phyloP scores from a whole-genome alignment of 2,113 vertebrate genomes.

The Spea bombifrons region DNA sequence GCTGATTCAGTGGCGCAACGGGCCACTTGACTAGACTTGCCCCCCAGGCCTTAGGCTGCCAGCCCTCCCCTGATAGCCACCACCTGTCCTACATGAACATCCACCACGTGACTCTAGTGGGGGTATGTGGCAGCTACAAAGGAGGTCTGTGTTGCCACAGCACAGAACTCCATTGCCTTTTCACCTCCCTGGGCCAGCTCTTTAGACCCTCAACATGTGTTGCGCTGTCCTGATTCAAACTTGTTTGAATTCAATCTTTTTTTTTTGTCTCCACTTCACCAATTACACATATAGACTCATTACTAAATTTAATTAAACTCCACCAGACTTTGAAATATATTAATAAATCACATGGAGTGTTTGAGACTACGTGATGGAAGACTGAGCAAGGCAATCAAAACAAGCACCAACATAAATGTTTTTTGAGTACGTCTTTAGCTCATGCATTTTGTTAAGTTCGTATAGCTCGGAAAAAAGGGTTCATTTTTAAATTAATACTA shows the following conservation, averaged over 20 bases:
- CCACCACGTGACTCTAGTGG: too few species aligned
- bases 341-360: background rate
- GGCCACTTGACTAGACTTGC: too few species aligned
- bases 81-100: too few species aligned
- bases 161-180: too few species aligned
- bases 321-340: constrained; percentile 34
- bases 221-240: background rate
- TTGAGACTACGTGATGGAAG: constrained; percentile 27
- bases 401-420: constrained; percentile 42
- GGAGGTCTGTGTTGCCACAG: too few species aligned
- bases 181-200: too few species aligned
- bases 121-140: too few species aligned
- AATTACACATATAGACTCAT: constrained; percentile 12
- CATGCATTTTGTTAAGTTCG: constrained; percentile 10
- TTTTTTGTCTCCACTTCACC: constrained; percentile 16
- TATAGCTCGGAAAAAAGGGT: background rate
- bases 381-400: constrained; percentile 49
- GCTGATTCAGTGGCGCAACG: too few species aligned
- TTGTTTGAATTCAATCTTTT: background rate
- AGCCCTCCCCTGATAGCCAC: too few species aligned
- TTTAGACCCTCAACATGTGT: too few species aligned
- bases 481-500: background rate
- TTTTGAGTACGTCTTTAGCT: constrained; percentile 17
- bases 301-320: constrained; percentile 46
- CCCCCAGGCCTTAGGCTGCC: too few species aligned